Conservation (phyloP, 2,113 vertebrate genomes). For the Lamprologus tigripictilis region DNA sequence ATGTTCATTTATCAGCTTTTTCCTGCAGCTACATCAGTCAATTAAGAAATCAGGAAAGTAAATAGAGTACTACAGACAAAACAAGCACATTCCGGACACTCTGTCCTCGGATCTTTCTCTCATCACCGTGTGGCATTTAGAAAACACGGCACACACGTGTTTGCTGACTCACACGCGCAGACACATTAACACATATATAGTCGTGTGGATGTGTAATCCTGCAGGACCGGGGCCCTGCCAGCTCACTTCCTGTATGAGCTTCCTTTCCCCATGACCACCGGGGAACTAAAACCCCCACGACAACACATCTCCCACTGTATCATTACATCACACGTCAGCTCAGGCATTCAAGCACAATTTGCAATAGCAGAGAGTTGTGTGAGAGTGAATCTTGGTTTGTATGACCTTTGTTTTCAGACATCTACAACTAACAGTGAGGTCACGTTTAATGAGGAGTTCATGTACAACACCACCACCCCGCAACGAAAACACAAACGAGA, state of each 20-base stretch:
- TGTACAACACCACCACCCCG: neutral
- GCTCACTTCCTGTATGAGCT: constrained; percentile 39
- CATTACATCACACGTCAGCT: neutral
- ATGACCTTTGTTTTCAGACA: neutral
- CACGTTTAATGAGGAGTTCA: neutral
- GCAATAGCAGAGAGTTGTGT: neutral
- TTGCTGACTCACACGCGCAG: neutral
- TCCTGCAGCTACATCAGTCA: constrained; percentile 1
- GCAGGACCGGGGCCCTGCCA: constrained; percentile 6
- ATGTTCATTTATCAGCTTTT: neutral
- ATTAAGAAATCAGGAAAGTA: neutral
- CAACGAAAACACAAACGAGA: neutral
- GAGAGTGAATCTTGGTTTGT: neutral
- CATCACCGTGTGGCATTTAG: neutral
- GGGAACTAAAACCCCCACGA: neutral
- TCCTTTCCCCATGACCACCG: constrained; percentile 37
- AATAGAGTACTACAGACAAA: neutral
- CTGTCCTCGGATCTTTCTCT: neutral
- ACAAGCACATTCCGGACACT: neutral
- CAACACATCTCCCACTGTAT: neutral
- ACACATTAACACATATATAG: neutral
- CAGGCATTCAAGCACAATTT: neutral
- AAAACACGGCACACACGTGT: neutral
- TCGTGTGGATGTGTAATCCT: neutral
- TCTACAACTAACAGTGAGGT: neutral